phyloP scores from a whole-genome alignment of 2,797 vertebrate species.

The Gambusia yucatana region DNA sequence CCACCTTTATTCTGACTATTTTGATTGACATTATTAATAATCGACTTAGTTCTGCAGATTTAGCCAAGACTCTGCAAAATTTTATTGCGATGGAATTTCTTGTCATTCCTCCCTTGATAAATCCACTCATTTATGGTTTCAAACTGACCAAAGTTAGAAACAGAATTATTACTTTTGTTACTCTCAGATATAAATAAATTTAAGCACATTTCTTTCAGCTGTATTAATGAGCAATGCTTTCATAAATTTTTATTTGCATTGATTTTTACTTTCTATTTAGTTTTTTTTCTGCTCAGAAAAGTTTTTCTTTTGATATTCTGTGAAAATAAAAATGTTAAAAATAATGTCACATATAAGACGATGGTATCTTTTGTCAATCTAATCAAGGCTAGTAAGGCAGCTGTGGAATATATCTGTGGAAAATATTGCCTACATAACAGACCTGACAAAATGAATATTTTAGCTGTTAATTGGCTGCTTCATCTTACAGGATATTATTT shows the following conservation, averaged over 20 bases:
- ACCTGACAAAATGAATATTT: background rate
- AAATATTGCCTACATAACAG: background rate
- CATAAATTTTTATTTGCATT: background rate
- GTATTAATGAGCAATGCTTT: background rate
- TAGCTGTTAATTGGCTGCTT: background rate
- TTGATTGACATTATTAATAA: conserved; percentile 27
- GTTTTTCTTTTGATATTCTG: background rate
- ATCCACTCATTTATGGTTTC: conserved; percentile 65
- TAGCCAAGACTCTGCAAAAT: conserved; percentile 24
- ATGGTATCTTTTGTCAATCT: background rate
- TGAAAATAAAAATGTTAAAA: background rate
- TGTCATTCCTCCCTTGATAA: conserved; percentile 48
- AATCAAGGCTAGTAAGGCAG: background rate
- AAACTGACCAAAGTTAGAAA: conserved; percentile 43
- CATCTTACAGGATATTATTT: too few species aligned
- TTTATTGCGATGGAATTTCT: conserved; percentile 49
- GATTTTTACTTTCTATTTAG: too few species aligned
- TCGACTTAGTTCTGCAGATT: background rate
- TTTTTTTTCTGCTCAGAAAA: background rate
- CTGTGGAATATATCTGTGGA: background rate
- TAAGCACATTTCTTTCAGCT: background rate
- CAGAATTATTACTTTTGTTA: conserved; percentile 10
- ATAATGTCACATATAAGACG: background rate
- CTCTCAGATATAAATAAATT: background rate
- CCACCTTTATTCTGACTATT: conserved; percentile 5